These are phyloP conservation scores for Cephalopterus ornatus DNA, from an alignment of 2,113 vertebrate species.

Conservation along the genomic window DNA sequence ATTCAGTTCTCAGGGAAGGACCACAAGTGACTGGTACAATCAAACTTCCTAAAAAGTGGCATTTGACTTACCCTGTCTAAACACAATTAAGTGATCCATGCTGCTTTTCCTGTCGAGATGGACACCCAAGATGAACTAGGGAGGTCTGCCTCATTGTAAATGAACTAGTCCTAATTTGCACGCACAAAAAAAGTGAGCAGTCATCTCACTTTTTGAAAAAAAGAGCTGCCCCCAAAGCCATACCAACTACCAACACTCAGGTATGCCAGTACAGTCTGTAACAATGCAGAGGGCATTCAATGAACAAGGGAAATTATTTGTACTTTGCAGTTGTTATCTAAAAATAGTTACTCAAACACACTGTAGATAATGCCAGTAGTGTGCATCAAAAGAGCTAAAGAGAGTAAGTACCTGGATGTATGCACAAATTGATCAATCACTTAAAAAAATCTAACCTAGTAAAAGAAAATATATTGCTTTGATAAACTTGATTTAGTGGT, in stretches of 20 bases:
- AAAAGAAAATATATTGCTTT: neutral
- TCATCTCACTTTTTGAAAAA: neutral
- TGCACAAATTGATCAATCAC: neutral
- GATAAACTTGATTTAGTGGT: neutral
- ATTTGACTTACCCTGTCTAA: conserved; percentile 23
- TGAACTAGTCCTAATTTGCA: neutral
- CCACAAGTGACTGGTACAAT: neutral
- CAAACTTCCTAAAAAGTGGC: conserved; percentile 35
- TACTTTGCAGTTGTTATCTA: neutral
- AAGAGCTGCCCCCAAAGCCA: neutral
- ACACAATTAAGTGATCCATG: neutral
- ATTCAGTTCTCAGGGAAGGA: conserved; percentile 26
- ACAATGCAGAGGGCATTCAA: neutral
- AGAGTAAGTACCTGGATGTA: neutral
- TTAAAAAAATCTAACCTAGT: neutral
- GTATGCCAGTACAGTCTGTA: neutral
- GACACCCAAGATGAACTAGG: neutral
- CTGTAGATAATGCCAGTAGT: neutral
- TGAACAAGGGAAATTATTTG: neutral
- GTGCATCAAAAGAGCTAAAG: neutral
- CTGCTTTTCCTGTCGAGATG: rapidly evolving
- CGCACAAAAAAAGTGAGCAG: neutral
- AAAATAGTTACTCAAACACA: neutral
- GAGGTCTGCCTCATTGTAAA: neutral
- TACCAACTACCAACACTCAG: neutral